Conservation (phyloP, 1,140 invertebrate species). For the Aphidius gifuensis region DNA sequence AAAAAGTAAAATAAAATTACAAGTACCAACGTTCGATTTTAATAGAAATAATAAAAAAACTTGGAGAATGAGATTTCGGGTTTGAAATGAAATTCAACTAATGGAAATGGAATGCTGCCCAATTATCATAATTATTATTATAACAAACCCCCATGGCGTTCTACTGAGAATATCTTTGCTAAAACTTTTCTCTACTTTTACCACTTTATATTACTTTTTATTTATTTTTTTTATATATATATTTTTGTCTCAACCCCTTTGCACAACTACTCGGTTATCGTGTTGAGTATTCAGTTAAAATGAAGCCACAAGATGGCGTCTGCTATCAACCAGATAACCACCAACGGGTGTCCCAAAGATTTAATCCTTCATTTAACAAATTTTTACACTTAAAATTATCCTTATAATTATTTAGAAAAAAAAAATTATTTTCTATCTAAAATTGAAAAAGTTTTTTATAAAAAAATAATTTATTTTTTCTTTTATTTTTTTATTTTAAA, state of each 20-base stretch:
- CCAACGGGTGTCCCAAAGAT: neutral
- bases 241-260: neutral
- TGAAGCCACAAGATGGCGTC: conserved; percentile 21
- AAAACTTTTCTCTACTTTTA: neutral
- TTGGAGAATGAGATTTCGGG: neutral
- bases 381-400: no score
- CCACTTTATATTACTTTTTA: neutral
- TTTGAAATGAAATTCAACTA: conserved; percentile 25
- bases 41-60: neutral
- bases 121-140: conserved; percentile 47
- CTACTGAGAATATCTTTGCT: neutral
- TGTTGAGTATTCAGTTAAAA: conserved; percentile 31
- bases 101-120: conserved; percentile 38
- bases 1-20: neutral
- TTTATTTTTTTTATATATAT: neutral
- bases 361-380: neutral
- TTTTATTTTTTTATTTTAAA: no score
- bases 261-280: conserved; percentile 20
- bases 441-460: no score
- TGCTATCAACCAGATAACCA: neutral
- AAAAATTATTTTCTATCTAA: no score
- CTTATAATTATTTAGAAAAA: no score
- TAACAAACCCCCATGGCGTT: conserved; percentile 31
- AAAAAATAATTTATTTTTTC: no score
- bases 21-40: no score